phyloP scores from a whole-genome alignment of 2,888 invertebrate genomes.

The Heliconius erato region DNA sequence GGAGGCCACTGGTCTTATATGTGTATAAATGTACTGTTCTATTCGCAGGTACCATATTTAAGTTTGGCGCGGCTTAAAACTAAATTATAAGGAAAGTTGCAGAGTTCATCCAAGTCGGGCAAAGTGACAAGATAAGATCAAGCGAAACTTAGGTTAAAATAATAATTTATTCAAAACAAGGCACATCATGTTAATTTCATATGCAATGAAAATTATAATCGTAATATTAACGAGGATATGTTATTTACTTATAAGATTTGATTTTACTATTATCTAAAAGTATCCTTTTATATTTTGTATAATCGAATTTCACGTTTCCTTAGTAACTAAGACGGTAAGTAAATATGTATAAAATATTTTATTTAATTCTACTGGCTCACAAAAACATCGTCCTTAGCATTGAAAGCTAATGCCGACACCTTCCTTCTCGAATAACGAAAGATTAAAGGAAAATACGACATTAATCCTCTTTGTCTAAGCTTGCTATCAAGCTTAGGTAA shows the following conservation, averaged over 20 bases:
- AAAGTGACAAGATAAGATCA: no score
- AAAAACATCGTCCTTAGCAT: slow-evolving; percentile 10
- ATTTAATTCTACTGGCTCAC: not conserved
- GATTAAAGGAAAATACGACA: slow-evolving; percentile 27
- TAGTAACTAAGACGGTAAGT: not conserved
- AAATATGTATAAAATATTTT: not conserved
- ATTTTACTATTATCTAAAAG: not conserved
- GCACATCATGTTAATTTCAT: not conserved
- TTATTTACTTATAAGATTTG: not conserved
- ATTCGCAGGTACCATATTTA: no score
- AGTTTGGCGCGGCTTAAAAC: no score
- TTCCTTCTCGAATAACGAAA: slow-evolving; percentile 16
- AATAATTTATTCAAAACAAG: slow-evolving; percentile 25
- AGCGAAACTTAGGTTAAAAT: no score
- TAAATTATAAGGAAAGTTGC: no score
- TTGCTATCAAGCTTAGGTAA: slow-evolving; percentile 23
- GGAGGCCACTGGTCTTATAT: no score
- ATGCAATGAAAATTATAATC: slow-evolving; percentile 23
- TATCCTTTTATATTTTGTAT: not conserved
- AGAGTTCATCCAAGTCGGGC: no score
- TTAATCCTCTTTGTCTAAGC: slow-evolving; percentile 31
- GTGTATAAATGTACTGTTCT: no score
- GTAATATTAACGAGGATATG: not conserved
- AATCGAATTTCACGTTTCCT: not conserved
- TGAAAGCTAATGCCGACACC: slow-evolving; percentile 28